Conservation (phyloP, 2,888 invertebrate species). For the Adelognathus sp. region DNA sequence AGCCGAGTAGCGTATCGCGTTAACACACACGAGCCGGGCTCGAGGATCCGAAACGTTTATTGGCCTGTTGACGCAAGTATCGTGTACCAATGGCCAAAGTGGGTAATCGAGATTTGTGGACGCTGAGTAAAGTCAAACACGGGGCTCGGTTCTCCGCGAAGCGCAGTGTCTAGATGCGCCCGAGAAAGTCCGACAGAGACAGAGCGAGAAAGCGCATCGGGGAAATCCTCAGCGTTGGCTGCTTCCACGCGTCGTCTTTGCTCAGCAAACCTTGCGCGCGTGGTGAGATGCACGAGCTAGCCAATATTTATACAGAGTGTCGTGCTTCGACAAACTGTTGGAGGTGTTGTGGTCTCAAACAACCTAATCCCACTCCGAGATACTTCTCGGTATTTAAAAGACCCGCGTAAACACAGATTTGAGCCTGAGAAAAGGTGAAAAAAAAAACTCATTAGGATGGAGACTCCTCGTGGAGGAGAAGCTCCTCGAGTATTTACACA, state of each 20-base stretch:
- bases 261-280: slow-evolving; percentile 73
- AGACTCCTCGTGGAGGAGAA: neutral
- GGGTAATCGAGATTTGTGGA: slow-evolving; percentile 76
- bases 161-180: slow-evolving; percentile 9
- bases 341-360: slow-evolving; percentile 52
- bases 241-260: slow-evolving; percentile 69
- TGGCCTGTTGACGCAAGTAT: slow-evolving; percentile 52
- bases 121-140: slow-evolving; percentile 71
- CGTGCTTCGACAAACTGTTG: slow-evolving; percentile 35
- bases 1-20: neutral
- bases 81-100: slow-evolving; percentile 62
- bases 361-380: slow-evolving; percentile 39
- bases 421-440: neutral
- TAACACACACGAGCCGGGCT: neutral
- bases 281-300: slow-evolving; percentile 65
- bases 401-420: neutral
- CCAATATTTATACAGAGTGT: slow-evolving; percentile 75
- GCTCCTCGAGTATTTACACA: slow-evolving; percentile 6
- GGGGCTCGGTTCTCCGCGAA: slow-evolving; percentile 10
- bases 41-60: slow-evolving; percentile 55
- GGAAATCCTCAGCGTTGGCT: slow-evolving; percentile 40
- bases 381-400: neutral
- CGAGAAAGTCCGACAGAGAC: neutral
- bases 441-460: neutral
- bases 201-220: neutral